Conservation (phyloP, 2,113 vertebrate genomes). For the Pseudonaja textilis region DNA sequence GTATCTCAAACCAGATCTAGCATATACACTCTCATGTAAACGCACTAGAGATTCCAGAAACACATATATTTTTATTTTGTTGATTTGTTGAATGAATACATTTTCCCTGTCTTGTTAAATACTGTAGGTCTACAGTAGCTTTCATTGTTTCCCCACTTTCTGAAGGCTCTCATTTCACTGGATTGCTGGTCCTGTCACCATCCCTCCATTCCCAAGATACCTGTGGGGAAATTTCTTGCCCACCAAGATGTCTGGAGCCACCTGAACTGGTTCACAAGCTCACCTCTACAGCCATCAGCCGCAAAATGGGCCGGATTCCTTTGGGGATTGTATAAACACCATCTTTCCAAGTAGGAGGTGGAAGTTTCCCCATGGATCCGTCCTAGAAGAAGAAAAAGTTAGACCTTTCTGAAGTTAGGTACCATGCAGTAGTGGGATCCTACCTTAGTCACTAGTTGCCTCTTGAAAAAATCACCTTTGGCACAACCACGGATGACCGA, state of each 20-base stretch:
- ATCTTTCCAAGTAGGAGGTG: constrained; percentile 30
- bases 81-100: too few relatives aligned
- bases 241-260: background rate
- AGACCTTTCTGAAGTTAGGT: background rate
- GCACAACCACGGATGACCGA: too few relatives aligned
- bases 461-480: too few relatives aligned
- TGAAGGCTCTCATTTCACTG: too few relatives aligned
- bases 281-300: constrained; percentile 69
- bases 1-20: too few relatives aligned
- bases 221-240: background rate
- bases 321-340: constrained; percentile 54
- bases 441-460: too few relatives aligned
- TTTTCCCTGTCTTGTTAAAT: too few relatives aligned
- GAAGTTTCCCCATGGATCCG: constrained; percentile 7
- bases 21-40: too few relatives aligned
- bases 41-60: too few relatives aligned
- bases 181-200: background rate
- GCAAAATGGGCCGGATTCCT: constrained; percentile 56
- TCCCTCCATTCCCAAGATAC: background rate
- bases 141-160: too few relatives aligned
- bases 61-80: too few relatives aligned
- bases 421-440: background rate
- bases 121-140: too few relatives aligned
- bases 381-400: constrained; percentile 39
- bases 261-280: background rate